Base-by-base conservation (phyloP, 2,113 vertebrate species). In the Gambusia holbrooki region DNA sequence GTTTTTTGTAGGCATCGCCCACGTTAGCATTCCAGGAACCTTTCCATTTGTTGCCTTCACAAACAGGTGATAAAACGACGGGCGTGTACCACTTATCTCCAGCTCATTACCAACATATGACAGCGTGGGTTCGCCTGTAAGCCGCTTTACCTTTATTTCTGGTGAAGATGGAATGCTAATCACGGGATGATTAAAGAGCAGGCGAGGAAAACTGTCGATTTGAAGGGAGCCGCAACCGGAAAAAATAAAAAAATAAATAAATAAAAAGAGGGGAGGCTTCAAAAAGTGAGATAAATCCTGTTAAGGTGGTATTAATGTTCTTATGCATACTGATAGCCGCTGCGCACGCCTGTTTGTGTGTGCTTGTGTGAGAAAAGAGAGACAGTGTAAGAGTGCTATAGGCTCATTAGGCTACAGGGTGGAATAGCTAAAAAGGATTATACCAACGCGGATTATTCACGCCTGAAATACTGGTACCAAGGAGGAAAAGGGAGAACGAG, bases 401-500 rank as follows among this genome's bases (percentile, higher is more conserved):
- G 91, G 84, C 87, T 88, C 84, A 93, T 93, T 91, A 93, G 84
- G 76, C 86, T 79, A 88, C 70, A 88, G 80, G 87, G 85, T 84
- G 92, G 89, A 92, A 92, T 89, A 63, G 85, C 84, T 90, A 90
- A 93, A 74, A 91, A 58, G 92, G 92, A 93, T 93, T 92, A 92
- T 64, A 77, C 77, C 29, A 77, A 74, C 80, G 84, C 87, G 89
- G 92, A 92, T 93, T 93, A 92, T 89, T 83, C 88, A 87, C 83
- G 80, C 87, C 88, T 87, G 81, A 75, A 90, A 88, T 84, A 83
- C 88, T 77, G 84, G 73, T 81, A 80, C 80, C 83, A 71, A 77
- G 82, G 81, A 80, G 79, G 69, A 66, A 45, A 61, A 63, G 73
- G 63, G 60, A 71, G 48, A 66, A 8, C 51, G 63, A 40, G 60